Evolutionary conservation across 2,113 vertebrate genomes (phyloP).

Genomic region (Okapia johnstoni): DNA sequence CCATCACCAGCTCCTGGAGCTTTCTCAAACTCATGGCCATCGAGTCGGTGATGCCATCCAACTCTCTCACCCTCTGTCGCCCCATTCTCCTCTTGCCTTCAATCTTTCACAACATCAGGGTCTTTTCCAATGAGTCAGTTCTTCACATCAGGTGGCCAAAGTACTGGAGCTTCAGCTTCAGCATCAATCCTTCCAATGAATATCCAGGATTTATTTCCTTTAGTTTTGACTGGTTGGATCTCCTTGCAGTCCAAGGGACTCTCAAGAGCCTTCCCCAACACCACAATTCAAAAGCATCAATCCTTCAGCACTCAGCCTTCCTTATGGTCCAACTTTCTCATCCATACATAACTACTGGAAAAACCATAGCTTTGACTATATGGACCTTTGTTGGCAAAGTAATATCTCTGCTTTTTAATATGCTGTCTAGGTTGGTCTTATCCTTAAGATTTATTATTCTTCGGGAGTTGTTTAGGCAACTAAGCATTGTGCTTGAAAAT

Average conservation of each 20-base stretch:
- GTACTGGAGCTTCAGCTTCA: background rate
- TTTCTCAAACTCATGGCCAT: background rate
- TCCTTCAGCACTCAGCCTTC: background rate
- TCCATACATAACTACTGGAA: background rate
- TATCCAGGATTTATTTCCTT: background rate
- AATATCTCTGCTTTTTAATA: background rate
- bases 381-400: background rate
- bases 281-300: background rate
- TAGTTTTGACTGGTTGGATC: background rate
- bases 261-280: no score
- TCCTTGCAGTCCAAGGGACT: background rate
- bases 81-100: background rate
- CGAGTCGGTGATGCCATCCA: background rate
- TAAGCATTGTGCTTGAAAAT: background rate
- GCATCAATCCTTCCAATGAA: background rate
- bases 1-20: background rate
- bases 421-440: background rate
- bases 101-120: no score
- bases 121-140: background rate
- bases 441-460: background rate
- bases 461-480: background rate
- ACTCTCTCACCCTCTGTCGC: rapidly evolving
- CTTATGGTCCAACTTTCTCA: background rate
- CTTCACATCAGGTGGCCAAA: background rate
- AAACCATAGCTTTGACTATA: background rate